phyloP scores from a whole-genome alignment of 1,140 invertebrate genomes.

The Heterodera schachtii region DNA sequence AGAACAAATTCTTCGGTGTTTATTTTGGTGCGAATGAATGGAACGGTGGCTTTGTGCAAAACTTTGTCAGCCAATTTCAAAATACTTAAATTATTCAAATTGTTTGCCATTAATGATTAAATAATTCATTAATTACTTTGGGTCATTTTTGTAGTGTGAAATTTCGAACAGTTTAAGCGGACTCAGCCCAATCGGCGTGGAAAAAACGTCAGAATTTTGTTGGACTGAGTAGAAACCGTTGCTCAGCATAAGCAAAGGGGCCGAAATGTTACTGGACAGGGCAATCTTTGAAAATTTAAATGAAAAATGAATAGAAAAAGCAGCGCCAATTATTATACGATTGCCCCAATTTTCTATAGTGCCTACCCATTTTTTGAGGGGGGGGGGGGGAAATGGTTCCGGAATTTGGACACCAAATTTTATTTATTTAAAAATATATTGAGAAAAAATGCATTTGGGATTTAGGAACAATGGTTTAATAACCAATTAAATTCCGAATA shows the following conservation, averaged over 20 bases:
- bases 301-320: too few species aligned
- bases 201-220: too few species aligned
- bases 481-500: too few species aligned
- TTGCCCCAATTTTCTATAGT: too few species aligned
- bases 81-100: conserved; percentile 4
- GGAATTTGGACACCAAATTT: neutral
- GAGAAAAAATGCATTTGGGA: too few species aligned
- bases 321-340: too few species aligned
- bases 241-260: neutral
- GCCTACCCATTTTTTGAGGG: too few species aligned
- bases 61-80: neutral
- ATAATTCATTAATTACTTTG: neutral
- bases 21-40: too few species aligned
- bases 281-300: too few species aligned
- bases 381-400: too few species aligned
- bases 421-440: neutral
- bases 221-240: too few species aligned
- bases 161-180: neutral
- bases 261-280: neutral
- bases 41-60: neutral
- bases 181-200: neutral
- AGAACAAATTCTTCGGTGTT: neutral
- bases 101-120: neutral
- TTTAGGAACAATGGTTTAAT: too few species aligned
- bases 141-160: neutral